These are phyloP conservation scores for Maccullochella peelii DNA, from an alignment of 2,113 vertebrate genomes.

Conservation along the genomic window DNA sequence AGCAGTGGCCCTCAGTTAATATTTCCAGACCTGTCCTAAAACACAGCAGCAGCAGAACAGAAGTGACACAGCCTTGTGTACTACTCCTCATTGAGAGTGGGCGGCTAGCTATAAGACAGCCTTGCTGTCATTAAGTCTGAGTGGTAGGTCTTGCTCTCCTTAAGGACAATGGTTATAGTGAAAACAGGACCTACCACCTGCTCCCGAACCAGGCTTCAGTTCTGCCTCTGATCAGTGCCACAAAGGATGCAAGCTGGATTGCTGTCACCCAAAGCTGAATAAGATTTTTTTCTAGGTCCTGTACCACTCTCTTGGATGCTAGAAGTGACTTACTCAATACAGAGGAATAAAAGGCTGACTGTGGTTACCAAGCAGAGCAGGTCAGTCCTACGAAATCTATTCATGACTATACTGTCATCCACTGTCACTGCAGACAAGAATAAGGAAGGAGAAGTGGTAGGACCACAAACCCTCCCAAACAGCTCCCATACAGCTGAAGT, in stretches of 20 bases:
- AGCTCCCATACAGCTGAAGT: not conserved
- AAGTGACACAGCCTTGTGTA: not conserved
- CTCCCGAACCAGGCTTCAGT: not conserved
- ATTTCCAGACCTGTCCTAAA: conserved; percentile 7
- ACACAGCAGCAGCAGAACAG: conserved; percentile 1
- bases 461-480: not conserved
- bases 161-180: not conserved
- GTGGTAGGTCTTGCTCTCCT: conserved; percentile 2
- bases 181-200: conserved; percentile 7
- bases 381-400: not conserved
- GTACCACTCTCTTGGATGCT: not conserved
- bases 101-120: not conserved
- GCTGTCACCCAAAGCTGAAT: not conserved
- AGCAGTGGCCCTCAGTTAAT: not conserved
- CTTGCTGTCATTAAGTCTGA: conserved; percentile 8
- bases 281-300: not conserved
- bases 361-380: not conserved
- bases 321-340: not conserved
- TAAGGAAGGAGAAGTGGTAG: not conserved
- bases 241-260: not conserved
- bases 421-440: not conserved
- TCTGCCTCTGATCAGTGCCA: conserved; percentile 24
- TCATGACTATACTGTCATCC: conserved; percentile 11
- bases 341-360: not conserved
- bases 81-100: not conserved